Conservation (phyloP, 2,888 invertebrate species). For the Acleris laterana region DNA sequence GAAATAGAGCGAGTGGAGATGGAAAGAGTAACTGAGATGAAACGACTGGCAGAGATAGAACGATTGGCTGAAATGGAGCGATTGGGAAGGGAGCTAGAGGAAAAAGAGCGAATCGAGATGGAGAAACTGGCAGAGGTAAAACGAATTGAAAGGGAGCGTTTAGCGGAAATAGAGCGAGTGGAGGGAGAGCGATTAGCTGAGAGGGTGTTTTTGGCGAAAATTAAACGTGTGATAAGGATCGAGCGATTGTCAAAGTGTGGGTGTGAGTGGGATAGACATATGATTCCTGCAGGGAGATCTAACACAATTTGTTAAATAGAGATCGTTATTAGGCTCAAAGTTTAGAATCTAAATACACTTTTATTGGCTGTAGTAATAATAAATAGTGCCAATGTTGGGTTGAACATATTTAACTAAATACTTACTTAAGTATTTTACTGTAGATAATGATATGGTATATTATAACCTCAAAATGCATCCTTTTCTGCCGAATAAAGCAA, state of each 20-base stretch:
- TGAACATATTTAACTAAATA: too few species aligned
- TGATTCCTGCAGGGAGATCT: not conserved
- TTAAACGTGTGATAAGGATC: conserved; percentile 13
- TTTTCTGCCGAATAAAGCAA: too few species aligned
- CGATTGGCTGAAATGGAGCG: conserved; percentile 14
- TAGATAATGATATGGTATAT: too few species aligned
- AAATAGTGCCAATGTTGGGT: too few species aligned
- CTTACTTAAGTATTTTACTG: too few species aligned
- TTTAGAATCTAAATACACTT: too few species aligned
- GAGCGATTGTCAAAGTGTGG: conserved; percentile 5
- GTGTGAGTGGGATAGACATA: not conserved
- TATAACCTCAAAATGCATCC: too few species aligned
- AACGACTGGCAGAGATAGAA: not conserved
- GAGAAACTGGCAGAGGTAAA: not conserved
- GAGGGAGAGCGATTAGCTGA: conserved; percentile 6
- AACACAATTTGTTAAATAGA: not conserved
- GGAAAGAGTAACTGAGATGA: not conserved
- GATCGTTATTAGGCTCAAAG: too few species aligned
- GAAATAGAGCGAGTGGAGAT: not conserved
- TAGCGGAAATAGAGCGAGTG: not conserved
- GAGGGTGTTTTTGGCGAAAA: conserved; percentile 8
- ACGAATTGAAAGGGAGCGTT: not conserved
- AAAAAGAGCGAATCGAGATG: not conserved
- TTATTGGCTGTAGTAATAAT: too few species aligned
- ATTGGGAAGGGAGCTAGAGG: conserved; percentile 8